Evolutionary conservation across 2,797 vertebrate genomes (phyloP), one percentile per base, ranked within the genome.

Genomic region (Gallinago stenura): DNA sequence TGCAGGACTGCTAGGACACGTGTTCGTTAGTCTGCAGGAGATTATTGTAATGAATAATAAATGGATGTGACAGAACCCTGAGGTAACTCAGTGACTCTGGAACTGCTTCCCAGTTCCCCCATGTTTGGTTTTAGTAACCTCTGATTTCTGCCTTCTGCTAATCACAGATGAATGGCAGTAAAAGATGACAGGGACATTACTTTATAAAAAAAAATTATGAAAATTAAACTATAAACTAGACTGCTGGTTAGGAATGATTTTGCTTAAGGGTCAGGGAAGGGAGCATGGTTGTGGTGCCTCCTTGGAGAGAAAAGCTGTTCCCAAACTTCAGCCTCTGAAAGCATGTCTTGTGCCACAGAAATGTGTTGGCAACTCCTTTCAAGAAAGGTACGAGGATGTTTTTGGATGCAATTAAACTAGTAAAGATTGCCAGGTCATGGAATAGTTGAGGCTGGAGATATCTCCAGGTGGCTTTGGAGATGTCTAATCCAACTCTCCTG

Each of bases 31-130:
- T 58, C 88, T 84, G 80, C 56, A 54, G 39, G 70, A 82, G 54
- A 41, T 78, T 76, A 72, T 54, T 88, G 33, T 78, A 77, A 80
- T 86, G 89, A 89, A 58, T 64, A 73, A 64, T 86, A 94, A 94
- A 93, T 76, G 81, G 70, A 82, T 90, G 83, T 93, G 94, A 95
- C 96, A 97, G 93, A 76, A 84, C 81, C 83, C 81, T 0, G 19
- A 82, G 94, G 90, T 90, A 83, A 95, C 45, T 70, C 76, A 25
- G 71, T 64, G 57, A 31, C 61, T 90, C 89, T 75, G 77, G 77
- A 4, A 14, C 70, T 58, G 50, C 62, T 84, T 94, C 66, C 73
- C 2, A 0, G 22, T 50, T 78, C 69, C 88, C 66, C 41, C 37
- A 26, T 69, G 9, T 64, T 20, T 43, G 26, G 50, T 51, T 94